A percentile compares a stretch with the other conserved stretches of the same genome.
Evolutionary conservation across 2,888 invertebrate species (phyloP).

Genomic region (Athalia rosae): DNA sequence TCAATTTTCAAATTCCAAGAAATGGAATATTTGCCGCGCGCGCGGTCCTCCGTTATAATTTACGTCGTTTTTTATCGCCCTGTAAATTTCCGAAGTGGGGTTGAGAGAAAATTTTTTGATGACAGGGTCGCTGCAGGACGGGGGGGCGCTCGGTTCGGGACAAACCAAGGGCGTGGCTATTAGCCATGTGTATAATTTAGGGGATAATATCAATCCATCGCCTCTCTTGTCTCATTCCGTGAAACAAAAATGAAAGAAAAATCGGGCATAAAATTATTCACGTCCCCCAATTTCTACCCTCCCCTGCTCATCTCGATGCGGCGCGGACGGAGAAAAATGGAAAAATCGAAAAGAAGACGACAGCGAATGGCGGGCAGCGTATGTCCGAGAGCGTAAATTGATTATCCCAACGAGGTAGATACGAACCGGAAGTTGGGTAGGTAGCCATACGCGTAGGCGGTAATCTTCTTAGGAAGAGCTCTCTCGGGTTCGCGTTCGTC

Average conservation of each 20-base stretch:
- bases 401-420: no score
- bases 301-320: no score
- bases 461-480: constrained; percentile 67
- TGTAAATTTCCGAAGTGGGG: constrained; percentile 20
- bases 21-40: no score
- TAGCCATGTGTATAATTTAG: background rate
- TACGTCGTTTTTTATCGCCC: constrained; percentile 15
- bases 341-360: no score
- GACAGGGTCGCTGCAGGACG: constrained; percentile 27
- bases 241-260: no score
- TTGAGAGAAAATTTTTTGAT: constrained; percentile 24
- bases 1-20: background rate
- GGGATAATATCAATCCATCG: no score
- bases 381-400: no score
- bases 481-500: constrained; percentile 27
- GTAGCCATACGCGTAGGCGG: constrained; percentile 56
- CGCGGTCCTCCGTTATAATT: background rate
- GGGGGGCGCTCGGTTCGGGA: constrained; percentile 4
- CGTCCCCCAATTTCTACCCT: no score
- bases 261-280: no score
- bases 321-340: no score
- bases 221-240: no score
- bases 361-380: no score
- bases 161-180: constrained; percentile 26
- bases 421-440: background rate